These are phyloP conservation scores for Daptonema setosum DNA, from an alignment of 2,888 invertebrate genomes.

Conservation along the genomic window DNA sequence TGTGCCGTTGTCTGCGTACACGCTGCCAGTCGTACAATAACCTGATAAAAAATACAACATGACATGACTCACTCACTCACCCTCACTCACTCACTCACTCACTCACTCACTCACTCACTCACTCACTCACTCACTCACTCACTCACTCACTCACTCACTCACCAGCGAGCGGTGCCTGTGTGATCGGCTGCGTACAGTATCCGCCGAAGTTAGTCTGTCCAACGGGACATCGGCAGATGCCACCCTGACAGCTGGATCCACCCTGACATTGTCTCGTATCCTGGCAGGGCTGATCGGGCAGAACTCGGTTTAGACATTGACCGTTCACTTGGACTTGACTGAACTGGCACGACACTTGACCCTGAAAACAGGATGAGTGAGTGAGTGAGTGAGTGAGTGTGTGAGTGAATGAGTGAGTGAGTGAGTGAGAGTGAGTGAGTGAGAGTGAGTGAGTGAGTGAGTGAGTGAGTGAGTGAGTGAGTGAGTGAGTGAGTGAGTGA, in stretches of 20 bases:
- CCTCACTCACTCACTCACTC: too few species aligned
- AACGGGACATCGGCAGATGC: conserved; percentile 4
- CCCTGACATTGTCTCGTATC: conserved; percentile 4
- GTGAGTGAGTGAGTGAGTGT: too few species aligned
- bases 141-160: not conserved
- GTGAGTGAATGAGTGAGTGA: too few species aligned
- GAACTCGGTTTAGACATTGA: not conserved
- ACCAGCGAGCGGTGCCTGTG: not conserved
- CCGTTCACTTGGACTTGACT: not conserved
- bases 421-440: too few species aligned
- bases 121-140: too few species aligned
- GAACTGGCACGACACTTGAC: not conserved
- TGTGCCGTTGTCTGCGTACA: not conserved
- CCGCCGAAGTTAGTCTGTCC: not conserved
- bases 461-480: too few species aligned
- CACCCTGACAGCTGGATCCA: conserved; percentile 1
- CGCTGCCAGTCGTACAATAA: not conserved
- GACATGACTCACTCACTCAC: too few species aligned
- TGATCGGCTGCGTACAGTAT: not conserved
- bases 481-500: too few species aligned
- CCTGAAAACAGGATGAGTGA: too few species aligned
- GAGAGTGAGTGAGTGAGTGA: too few species aligned
- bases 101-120: too few species aligned
- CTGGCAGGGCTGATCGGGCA: conserved; percentile 3
- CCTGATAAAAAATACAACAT: not conserved